A percentile compares a stretch with the other conserved stretches of the same genome.
Evolutionary conservation across 1,140 invertebrate species (phyloP).

Genomic region (Drosophila sp.): DNA sequence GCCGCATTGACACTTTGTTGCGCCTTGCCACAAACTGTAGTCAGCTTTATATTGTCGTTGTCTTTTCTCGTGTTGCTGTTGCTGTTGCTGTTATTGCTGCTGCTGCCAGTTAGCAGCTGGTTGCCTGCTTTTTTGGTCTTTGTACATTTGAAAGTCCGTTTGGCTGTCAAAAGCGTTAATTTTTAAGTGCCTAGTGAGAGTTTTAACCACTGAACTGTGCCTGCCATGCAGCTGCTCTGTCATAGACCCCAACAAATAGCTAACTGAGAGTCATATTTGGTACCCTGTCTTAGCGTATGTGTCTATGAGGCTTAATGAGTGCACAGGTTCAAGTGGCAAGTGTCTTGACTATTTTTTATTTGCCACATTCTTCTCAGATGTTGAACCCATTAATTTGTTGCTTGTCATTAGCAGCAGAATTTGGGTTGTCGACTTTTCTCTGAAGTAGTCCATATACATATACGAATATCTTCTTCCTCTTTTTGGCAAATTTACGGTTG

Average conservation of each 20-base stretch:
- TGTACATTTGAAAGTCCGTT: conserved; percentile 80
- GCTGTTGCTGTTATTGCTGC: too few species aligned
- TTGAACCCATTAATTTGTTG: conserved; percentile 77
- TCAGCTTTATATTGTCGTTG: not conserved
- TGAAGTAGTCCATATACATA: conserved; percentile 21
- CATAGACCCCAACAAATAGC: conserved; percentile 32
- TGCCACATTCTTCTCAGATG: conserved; percentile 69
- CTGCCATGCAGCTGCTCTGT: conserved; percentile 63
- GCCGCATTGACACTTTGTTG: conserved; percentile 80
- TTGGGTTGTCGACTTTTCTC: conserved; percentile 58
- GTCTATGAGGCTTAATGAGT: conserved; percentile 66
- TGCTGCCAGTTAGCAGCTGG: conserved; percentile 29
- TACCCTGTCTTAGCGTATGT: conserved; percentile 24
- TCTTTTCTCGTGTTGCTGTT: conserved; percentile 26
- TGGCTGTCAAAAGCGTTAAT: conserved; percentile 83
- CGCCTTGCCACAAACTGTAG: conserved; percentile 63
- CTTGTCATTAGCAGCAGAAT: conserved; percentile 55
- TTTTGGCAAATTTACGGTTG: conserved; percentile 39
- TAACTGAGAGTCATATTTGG: not conserved
- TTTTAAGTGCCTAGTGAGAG: conserved; percentile 83
- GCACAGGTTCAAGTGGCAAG: conserved; percentile 76
- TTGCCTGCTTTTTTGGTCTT: conserved; percentile 49
- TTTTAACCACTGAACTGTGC: conserved; percentile 50
- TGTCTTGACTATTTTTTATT: conserved; percentile 80
- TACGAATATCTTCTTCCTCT: not conserved